Base-by-base conservation (phyloP, 92 coral and sea anemone genomes). In the Porites divaricata region DNA sequence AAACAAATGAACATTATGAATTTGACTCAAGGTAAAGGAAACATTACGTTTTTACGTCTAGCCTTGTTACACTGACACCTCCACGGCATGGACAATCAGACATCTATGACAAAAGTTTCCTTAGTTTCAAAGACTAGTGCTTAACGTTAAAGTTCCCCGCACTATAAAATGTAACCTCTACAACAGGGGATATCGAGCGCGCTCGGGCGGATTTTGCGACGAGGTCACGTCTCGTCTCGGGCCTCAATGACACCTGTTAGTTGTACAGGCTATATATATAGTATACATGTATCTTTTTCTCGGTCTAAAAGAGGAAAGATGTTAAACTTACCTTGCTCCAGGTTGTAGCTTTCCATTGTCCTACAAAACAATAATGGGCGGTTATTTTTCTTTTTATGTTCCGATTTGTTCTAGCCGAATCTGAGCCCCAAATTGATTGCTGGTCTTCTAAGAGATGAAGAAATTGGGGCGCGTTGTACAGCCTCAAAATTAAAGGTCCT, bases 311-410 rank as follows among this genome's bases (percentile, higher is more conserved):
- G 2, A 62, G 15, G 13, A 25, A 2, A 22, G 22, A 7, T 54
- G 59, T 54, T 53, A 48, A 20, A 86, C 87, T 76, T 78, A 86
- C 98, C 93, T 95, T 84, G 50, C 91, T 89, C 98, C 98, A 95
- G 4, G 83, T 87, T 13, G 96, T 80, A 9, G 90, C 72, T 63
- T 84, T 72, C 98, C 98, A 92, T 24, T 73, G 74, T 24, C 95
- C 95, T 92, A 45, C 1, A 87, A 78, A 21, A 15, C 61, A 69
- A 53, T 13, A 28, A 41, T 6, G 64, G 9, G 41, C 23, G 57
- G 6, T 53, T 19, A 25, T 10, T 23, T 17, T 62, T 59, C 13
- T 1, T 54, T 54, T 54, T 2, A 8, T 11, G 59, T 54, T 54
- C 59, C 16, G 12, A 54, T 54, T 54, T 9, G 17, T 12, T 54